Percentiles rank a stretch among this genome's conserved stretches.
Evolutionary conservation across 1,140 invertebrate genomes (phyloP).

Genomic region (Penaeus vannamei): DNA sequence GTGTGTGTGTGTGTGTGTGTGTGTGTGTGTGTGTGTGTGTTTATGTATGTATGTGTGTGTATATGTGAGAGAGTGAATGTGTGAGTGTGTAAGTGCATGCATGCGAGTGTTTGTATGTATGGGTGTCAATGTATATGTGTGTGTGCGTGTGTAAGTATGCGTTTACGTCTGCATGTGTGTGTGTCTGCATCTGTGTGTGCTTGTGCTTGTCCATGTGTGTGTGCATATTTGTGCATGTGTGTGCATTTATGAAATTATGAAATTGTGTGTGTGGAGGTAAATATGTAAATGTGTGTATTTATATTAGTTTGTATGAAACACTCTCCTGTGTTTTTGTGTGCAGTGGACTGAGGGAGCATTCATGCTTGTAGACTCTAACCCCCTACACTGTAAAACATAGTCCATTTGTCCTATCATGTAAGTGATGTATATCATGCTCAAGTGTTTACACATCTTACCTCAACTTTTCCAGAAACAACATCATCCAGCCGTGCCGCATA

Average conservation of each 20-base stretch:
- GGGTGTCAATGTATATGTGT: not conserved
- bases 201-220: too few species aligned
- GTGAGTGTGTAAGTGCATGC: not conserved
- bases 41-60: not conserved
- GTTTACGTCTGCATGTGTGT: too few species aligned
- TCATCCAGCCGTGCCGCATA: constrained; percentile 90
- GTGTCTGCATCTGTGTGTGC: too few species aligned
- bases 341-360: not conserved
- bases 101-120: not conserved
- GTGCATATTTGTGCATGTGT: too few species aligned
- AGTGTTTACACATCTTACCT: not conserved
- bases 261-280: too few species aligned
- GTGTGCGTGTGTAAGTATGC: not conserved
- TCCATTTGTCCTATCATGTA: not conserved
- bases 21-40: not conserved
- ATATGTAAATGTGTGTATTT: not conserved
- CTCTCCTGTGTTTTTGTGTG: not conserved
- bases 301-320: too few species aligned
- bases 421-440: not conserved
- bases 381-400: not conserved
- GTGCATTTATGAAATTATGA: too few species aligned
- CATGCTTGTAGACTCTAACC: not conserved
- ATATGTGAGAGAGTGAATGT: not conserved
- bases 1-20: too few species aligned
- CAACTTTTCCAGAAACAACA: constrained; percentile 77